Base-by-base conservation (phyloP, 2,888 invertebrate species). In the Lasioglossum villosulum region DNA sequence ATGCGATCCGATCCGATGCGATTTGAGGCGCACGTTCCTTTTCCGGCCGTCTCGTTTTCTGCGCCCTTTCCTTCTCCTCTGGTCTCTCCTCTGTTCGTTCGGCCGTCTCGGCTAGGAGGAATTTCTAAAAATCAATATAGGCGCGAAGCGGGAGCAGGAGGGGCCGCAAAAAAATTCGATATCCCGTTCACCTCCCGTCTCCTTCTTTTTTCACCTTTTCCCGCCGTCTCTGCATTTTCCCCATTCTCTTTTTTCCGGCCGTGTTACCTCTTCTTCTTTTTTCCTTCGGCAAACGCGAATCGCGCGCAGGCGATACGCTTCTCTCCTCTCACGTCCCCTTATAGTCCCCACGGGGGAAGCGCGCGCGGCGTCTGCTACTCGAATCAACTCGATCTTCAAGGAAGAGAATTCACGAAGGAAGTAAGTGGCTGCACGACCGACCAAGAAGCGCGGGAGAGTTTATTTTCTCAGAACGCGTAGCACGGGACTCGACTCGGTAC, bases 81-180 rank as follows among this genome's bases (percentile, higher is more conserved):
- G 66, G 73, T 66, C 81, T 39, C 30, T 59, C 75, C n/a, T 78
- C 72, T 72, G 30, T 45, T 87, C 88, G 90, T 89, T 89, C 89
- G 88, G 86, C 87, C 88, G 90, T 89, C 90, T 91, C 90, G 56
- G 90, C 90, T 68, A 68, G 68, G 89, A 93, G 92, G 93, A 93
- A 93, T 93, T 93, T 93, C 90, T 91, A 89, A 93, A 93, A 93
- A 93, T 93, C 93, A 93, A 93, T 93, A 93, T 93, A 89, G 84
- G 83, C 88, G 87, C 86, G 80, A 88, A 84, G 86, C 83, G 83
- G 52, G 45, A 86, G 39, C 73, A 52, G 88, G 86, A 90, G 89
- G 90, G 89, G 87, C 83, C 52, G 84, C 86, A 90, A 90, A 91
- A 88, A 88, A 88, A 89, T 90, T 91, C 89, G 90, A 90, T 89